Conservation (phyloP, 2,797 vertebrate genomes). For the Distichodus sexfasciatus region DNA sequence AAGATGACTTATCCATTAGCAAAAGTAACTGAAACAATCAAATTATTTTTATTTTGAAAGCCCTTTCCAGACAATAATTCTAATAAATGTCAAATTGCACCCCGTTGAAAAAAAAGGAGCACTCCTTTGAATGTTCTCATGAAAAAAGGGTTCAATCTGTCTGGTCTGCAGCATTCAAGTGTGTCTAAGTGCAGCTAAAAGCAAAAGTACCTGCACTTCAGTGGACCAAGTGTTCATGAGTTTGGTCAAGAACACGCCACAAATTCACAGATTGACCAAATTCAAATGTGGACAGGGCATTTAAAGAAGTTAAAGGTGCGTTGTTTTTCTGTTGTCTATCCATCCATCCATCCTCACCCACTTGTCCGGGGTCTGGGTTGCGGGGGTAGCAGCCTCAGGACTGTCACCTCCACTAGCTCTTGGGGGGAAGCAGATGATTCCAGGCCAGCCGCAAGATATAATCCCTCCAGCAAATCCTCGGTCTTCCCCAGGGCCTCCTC, state of each 20-base stretch:
- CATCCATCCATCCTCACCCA: too few species aligned
- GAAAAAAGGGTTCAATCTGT: constrained; percentile 4
- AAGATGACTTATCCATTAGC: constrained; percentile 59
- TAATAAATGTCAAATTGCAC: constrained; percentile 42
- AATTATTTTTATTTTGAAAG: constrained; percentile 50
- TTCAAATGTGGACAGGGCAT: not conserved
- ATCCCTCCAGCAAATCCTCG: too few species aligned
- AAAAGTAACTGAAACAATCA: constrained; percentile 46
- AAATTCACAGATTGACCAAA: not conserved
- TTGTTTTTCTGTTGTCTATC: not conserved
- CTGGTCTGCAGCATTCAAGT: constrained; percentile 1
- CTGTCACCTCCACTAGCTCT: too few species aligned
- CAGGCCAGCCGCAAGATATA: too few species aligned
- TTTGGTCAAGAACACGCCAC: not conserved
- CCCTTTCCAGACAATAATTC: constrained; percentile 26
- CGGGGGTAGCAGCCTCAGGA: too few species aligned
- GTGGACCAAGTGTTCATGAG: constrained; percentile 1
- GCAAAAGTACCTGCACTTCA: constrained; percentile 16
- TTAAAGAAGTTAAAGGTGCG: not conserved
- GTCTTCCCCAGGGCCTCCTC: too few species aligned
- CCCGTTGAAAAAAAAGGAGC: constrained; percentile 23
- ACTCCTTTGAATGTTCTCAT: constrained; percentile 32
- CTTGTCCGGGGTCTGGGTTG: too few species aligned
- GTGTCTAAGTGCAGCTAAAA: constrained; percentile 17
- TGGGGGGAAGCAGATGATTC: too few species aligned